A percentile compares a stretch with the other conserved stretches of the same genome.
phyloP scores from a whole-genome alignment of 2,113 vertebrate species.

The Danionella cerebrum region DNA sequence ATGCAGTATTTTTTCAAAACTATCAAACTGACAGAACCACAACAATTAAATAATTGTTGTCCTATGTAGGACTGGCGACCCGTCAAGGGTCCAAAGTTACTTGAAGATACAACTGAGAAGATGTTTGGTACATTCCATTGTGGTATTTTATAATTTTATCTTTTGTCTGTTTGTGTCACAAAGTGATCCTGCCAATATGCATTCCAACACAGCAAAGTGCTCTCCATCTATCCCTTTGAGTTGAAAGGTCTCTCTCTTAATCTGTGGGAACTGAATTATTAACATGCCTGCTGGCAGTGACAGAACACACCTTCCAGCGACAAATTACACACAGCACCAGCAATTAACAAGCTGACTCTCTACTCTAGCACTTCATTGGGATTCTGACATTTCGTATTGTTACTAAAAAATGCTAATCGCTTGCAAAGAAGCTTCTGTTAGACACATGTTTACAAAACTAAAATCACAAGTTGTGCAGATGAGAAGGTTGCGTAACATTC shows the following conservation, averaged over 20 bases:
- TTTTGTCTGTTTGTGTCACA: too few relatives aligned
- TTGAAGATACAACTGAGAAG: too few relatives aligned
- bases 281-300: slow-evolving; percentile 44
- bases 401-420: slow-evolving; percentile 10
- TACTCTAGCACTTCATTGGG: slow-evolving; percentile 49
- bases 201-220: neutral
- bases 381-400: slow-evolving; percentile 34
- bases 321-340: slow-evolving; percentile 39
- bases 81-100: too few relatives aligned
- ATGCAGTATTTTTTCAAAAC: too few relatives aligned
- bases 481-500: too few relatives aligned
- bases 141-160: too few relatives aligned
- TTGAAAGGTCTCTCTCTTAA: slow-evolving; percentile 25
- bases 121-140: too few relatives aligned
- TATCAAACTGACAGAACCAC: too few relatives aligned
- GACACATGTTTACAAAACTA: neutral
- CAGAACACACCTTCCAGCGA: slow-evolving; percentile 42
- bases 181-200: neutral
- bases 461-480: neutral
- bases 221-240: neutral
- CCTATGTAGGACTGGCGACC: too few relatives aligned
- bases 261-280: slow-evolving; percentile 49
- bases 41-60: too few relatives aligned
- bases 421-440: neutral
- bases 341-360: slow-evolving; percentile 48